phyloP scores from a whole-genome alignment of 2,797 vertebrate species.

The Crax fasciolata region DNA sequence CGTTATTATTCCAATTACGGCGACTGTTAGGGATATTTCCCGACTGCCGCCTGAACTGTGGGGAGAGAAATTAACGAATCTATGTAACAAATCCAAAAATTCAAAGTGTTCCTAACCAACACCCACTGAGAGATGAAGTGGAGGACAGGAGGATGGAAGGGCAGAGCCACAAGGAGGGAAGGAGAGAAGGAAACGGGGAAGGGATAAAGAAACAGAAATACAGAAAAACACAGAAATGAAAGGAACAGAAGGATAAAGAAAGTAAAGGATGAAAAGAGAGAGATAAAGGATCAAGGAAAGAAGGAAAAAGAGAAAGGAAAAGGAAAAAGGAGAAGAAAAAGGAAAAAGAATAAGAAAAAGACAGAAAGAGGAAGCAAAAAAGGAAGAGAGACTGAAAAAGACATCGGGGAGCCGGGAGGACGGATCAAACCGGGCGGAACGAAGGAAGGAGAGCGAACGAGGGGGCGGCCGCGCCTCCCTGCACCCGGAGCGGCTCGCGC shows the following conservation, averaged over 20 bases:
- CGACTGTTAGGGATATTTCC: not conserved
- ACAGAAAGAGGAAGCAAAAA: not conserved
- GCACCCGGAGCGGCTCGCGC: not conserved
- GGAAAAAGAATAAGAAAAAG: fast-evolving
- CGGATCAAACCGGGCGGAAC: not conserved
- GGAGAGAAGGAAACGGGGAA: not conserved
- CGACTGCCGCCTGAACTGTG: not conserved
- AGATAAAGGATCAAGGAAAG: fast-evolving
- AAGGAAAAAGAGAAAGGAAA: fast-evolving
- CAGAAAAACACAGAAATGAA: not conserved
- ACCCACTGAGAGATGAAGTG: not conserved
- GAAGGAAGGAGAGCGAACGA: not conserved
- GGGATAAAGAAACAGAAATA: not conserved
- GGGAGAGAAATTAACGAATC: constrained; percentile 24
- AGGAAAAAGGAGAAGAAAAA: not conserved
- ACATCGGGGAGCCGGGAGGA: not conserved
- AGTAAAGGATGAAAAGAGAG: no score
- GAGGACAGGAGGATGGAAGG: not conserved
- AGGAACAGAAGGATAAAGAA: no score
- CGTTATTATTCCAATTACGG: not conserved
- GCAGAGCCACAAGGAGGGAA: not conserved
- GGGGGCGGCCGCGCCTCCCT: not conserved
- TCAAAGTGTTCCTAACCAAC: not conserved
- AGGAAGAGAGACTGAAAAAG: no score
- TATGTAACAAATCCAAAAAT: not conserved